phyloP scores from a whole-genome alignment of 2,797 vertebrate species.

The Chaetophractus vellerosus region DNA sequence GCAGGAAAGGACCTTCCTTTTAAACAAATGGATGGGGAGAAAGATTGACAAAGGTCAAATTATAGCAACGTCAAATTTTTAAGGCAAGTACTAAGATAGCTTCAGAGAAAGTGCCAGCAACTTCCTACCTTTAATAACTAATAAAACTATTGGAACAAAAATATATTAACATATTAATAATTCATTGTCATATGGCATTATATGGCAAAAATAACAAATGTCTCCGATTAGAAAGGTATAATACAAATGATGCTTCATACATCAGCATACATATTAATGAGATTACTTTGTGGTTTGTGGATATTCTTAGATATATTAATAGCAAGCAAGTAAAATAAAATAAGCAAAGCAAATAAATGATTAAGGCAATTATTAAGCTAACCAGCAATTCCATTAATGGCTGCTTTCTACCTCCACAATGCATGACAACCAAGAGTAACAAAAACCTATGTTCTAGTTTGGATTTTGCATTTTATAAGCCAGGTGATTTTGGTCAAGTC shows the following conservation, averaged over 20 bases:
- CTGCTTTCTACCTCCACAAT: not conserved
- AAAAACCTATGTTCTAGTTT: not conserved
- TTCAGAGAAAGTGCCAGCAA: not conserved
- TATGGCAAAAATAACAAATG: conserved; percentile 1
- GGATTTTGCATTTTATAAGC: not conserved
- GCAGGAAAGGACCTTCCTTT: not conserved
- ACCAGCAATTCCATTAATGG: not conserved
- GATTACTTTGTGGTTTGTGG: not conserved
- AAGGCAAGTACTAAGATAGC: not conserved
- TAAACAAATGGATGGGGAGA: conserved; percentile 21
- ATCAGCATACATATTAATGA: not conserved
- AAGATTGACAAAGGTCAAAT: conserved; percentile 14
- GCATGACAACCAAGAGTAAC: not conserved
- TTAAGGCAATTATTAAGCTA: conserved; percentile 3
- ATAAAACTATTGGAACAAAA: conserved; percentile 9
- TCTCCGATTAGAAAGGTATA: not conserved
- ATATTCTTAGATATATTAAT: conserved; percentile 6
- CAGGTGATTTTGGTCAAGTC: conserved; percentile 6
- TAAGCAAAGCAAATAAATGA: conserved; percentile 47
- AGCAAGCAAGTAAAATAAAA: conserved; percentile 28
- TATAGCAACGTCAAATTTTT: not conserved
- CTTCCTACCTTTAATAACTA: not conserved
- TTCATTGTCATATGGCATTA: conserved; percentile 32
- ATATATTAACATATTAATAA: conserved; percentile 19
- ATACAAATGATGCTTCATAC: not conserved